These are phyloP conservation scores for Thymallus thymallus DNA, from an alignment of 2,113 vertebrate genomes.

Conservation along the genomic window DNA sequence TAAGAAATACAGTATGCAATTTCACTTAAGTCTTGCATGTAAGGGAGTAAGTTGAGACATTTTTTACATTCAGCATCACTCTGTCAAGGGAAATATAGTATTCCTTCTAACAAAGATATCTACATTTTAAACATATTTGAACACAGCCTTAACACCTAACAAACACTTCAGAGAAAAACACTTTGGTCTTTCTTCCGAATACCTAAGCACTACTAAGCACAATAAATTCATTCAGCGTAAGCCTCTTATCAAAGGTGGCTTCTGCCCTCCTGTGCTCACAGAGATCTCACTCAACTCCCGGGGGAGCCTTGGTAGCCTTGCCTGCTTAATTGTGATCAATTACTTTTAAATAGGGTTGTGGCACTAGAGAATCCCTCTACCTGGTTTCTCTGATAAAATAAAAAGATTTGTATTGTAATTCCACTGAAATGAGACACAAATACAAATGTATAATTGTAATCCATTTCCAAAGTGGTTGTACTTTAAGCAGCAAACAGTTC, in stretches of 20 bases:
- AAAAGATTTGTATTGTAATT: background rate
- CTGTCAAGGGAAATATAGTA: too few species aligned
- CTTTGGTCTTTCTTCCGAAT: background rate
- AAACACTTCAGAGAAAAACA: too few species aligned
- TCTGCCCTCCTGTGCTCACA: background rate
- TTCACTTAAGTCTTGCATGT: too few species aligned
- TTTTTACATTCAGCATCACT: too few species aligned
- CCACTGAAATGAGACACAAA: background rate
- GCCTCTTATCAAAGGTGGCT: background rate
- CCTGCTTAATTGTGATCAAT: constrained; percentile 22
- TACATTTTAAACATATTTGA: too few species aligned
- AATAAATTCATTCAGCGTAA: background rate
- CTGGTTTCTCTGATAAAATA: background rate
- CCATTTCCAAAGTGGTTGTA: background rate
- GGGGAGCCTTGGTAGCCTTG: background rate
- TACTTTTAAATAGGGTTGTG: constrained; percentile 19
- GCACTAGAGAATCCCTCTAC: constrained; percentile 6
- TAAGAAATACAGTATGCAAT: too few species aligned
- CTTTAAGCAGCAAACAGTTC: too few species aligned
- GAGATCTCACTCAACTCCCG: background rate
- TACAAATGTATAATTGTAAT: background rate
- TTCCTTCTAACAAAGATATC: too few species aligned
- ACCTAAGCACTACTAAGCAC: background rate
- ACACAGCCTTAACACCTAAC: too few species aligned
- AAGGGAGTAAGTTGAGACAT: too few species aligned